Evolutionary conservation across 2,888 invertebrate genomes (phyloP).

Genomic region (Drosophila hamatofila): DNA sequence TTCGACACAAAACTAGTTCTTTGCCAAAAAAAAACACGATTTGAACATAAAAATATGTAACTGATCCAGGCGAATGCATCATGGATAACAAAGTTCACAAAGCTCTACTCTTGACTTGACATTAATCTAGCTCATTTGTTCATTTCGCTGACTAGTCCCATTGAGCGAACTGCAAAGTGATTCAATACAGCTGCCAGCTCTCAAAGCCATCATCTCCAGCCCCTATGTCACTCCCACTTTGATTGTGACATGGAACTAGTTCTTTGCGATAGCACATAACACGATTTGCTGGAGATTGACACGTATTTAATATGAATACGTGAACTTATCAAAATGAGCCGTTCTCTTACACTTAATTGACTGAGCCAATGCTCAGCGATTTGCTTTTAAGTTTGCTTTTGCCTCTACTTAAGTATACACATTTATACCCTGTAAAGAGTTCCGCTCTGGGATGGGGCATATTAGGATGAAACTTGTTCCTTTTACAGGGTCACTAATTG

Average conservation of each 20-base stretch:
- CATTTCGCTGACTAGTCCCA: not conserved
- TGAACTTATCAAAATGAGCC: conserved; percentile 18
- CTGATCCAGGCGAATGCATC: no score
- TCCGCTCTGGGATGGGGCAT: not conserved
- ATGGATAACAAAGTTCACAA: no score
- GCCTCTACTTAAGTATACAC: not conserved
- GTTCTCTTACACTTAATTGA: conserved; percentile 26
- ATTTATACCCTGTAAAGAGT: not conserved
- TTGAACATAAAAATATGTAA: not conserved
- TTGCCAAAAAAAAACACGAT: not conserved
- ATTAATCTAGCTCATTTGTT: not conserved
- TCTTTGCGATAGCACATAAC: not conserved
- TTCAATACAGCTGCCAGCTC: conserved; percentile 16
- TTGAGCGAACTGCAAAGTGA: conserved; percentile 8
- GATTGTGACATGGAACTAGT: not conserved
- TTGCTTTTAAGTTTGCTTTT: conserved; percentile 34
- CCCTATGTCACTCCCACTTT: no score
- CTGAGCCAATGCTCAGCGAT: conserved; percentile 20
- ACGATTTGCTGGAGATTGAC: conserved; percentile 29
- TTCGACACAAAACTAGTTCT: not conserved
- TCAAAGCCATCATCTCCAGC: not conserved
- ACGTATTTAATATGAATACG: conserved; percentile 68
- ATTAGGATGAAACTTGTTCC: not conserved
- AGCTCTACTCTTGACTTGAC: no score
- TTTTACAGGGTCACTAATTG: not conserved